phyloP scores from a whole-genome alignment of 2,888 invertebrate species.

The Tyria jacobaeae region DNA sequence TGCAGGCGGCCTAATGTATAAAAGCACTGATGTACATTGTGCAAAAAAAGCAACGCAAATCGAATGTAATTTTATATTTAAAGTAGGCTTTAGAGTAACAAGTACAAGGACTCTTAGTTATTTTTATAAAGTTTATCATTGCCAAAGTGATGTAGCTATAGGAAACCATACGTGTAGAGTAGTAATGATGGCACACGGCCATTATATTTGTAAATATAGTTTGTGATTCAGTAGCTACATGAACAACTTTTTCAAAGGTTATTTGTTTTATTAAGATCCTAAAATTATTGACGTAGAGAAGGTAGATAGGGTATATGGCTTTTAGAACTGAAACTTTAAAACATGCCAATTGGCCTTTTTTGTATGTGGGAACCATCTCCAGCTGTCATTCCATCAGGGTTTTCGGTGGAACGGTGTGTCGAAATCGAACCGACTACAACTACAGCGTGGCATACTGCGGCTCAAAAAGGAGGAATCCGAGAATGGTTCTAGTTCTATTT shows the following conservation, averaged over 20 bases:
- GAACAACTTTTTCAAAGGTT: constrained; percentile 1
- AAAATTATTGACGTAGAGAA: background rate
- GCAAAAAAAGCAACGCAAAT: background rate
- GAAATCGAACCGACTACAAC: too few relatives aligned
- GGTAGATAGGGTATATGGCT: background rate
- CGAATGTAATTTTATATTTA: background rate
- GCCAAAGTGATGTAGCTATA: constrained; percentile 27
- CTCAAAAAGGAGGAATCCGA: too few relatives aligned
- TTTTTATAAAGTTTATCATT: constrained; percentile 28
- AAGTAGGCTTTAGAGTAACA: constrained; percentile 24
- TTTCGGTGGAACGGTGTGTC: too few relatives aligned
- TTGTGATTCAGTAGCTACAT: constrained; percentile 16
- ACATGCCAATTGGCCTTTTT: too few relatives aligned
- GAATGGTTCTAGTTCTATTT: too few relatives aligned
- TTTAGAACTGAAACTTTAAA: background rate
- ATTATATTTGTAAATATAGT: constrained; percentile 17
- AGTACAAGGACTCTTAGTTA: constrained; percentile 34
- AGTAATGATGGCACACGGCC: constrained; percentile 26
- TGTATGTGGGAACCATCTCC: too few relatives aligned
- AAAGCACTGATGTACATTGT: background rate
- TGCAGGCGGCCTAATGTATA: background rate
- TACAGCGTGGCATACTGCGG: too few relatives aligned
- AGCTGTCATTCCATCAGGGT: too few relatives aligned
- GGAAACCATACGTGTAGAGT: constrained; percentile 15
- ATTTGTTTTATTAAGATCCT: background rate